phyloP scores from a whole-genome alignment of 2,113 vertebrate species.

The Centropus unirufus region DNA sequence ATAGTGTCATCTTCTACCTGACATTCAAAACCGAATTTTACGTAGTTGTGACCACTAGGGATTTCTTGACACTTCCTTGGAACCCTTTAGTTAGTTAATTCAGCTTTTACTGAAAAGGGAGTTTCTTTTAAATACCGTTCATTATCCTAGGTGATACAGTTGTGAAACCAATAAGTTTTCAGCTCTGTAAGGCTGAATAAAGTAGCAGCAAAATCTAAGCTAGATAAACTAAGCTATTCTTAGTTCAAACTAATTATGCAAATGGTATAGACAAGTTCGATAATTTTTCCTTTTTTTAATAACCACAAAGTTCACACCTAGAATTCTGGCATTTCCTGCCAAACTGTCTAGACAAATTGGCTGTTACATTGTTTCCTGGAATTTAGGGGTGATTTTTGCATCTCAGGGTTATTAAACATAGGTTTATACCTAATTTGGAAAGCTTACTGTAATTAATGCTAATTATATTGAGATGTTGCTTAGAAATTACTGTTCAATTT shows the following conservation, averaged over 20 bases:
- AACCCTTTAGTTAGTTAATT: neutral
- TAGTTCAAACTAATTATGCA: constrained; percentile 44
- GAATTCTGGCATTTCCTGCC: constrained; percentile 46
- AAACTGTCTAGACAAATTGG: constrained; percentile 58
- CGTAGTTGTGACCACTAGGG: neutral
- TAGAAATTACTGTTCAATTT: constrained; percentile 48
- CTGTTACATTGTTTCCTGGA: constrained; percentile 13
- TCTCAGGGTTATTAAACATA: constrained; percentile 34
- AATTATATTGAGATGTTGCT: constrained; percentile 51
- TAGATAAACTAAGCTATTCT: constrained; percentile 10
- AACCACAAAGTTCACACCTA: constrained; percentile 32
- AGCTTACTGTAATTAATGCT: constrained; percentile 57
- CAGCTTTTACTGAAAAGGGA: neutral
- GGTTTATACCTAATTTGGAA: constrained; percentile 52
- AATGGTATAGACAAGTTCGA: constrained; percentile 3
- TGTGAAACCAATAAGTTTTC: constrained; percentile 3
- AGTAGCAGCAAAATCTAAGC: neutral
- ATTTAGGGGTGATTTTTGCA: constrained; percentile 39
- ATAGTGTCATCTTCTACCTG: neutral
- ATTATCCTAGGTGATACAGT: neutral
- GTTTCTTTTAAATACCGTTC: neutral
- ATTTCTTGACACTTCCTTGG: neutral
- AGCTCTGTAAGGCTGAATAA: neutral
- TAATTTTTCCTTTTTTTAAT: constrained; percentile 16
- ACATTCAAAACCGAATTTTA: neutral